A percentile compares a stretch with the other conserved stretches of the same genome.
Evolutionary conservation across 2,797 vertebrate species (phyloP).

Genomic region (Meriones psammophilus): DNA sequence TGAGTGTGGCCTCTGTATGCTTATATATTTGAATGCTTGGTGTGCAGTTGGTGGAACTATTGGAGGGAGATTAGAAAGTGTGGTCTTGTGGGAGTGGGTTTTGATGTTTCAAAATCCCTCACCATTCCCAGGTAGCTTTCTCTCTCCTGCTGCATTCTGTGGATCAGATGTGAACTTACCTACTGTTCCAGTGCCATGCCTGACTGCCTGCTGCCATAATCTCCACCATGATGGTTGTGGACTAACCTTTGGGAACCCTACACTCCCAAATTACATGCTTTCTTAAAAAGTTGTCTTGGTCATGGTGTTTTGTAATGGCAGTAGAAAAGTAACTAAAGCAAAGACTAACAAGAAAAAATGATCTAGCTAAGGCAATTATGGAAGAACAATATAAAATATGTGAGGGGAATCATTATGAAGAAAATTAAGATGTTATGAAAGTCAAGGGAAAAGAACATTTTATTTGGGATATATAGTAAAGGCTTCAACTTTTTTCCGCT

Average conservation of each 20-base stretch:
- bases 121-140: too few relatives aligned
- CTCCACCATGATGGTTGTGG: neutral
- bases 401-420: neutral
- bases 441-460: neutral
- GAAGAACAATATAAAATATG: neutral
- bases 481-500: neutral
- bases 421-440: neutral
- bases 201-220: neutral
- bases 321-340: neutral
- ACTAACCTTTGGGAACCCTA: neutral
- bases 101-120: too few relatives aligned
- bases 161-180: neutral
- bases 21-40: too few relatives aligned
- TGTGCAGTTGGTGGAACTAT: too few relatives aligned
- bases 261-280: neutral
- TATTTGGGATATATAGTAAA: neutral
- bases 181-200: neutral
- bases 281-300: neutral
- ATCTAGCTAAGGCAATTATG: slow-evolving; percentile 15
- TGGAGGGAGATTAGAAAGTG: too few relatives aligned
- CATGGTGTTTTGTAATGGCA: neutral
- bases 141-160: too few relatives aligned
- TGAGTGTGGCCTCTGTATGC: neutral
- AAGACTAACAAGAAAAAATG: neutral
- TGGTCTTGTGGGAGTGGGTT: too few relatives aligned